Evolutionary conservation across 35 echinoderm and acorn worm genomes (phyloP).

Genomic region (Acanthaster planci): DNA sequence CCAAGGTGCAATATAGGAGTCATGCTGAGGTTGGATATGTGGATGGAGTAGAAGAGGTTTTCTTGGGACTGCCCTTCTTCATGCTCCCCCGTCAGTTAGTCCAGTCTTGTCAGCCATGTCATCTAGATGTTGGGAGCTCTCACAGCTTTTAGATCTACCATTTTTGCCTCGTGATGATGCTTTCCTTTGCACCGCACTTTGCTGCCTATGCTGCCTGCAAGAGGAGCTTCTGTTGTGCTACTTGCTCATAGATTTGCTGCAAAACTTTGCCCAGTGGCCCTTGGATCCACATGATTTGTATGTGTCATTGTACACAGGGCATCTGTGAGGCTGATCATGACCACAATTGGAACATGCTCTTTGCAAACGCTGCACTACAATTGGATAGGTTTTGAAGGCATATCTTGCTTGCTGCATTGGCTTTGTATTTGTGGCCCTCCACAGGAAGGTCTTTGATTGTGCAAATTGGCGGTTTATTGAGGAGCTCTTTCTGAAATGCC

Average conservation of each 20-base stretch:
- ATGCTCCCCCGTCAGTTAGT: slow-evolving; percentile 2
- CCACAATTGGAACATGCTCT: too few relatives aligned
- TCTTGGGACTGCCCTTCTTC: not conserved
- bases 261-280: too few relatives aligned
- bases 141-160: not conserved
- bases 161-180: not conserved
- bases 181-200: not conserved
- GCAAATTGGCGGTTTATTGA: slow-evolving; percentile 27
- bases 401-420: slow-evolving; percentile 15
- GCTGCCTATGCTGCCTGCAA: not conserved
- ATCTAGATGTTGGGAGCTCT: not conserved
- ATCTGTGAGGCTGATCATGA: too few relatives aligned
- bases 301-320: too few relatives aligned
- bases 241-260: too few relatives aligned
- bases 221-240: not conserved
- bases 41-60: not conserved
- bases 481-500: slow-evolving; percentile 38
- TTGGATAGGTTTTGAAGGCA: slow-evolving; percentile 26
- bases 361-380: too few relatives aligned
- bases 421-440: slow-evolving; percentile 53
- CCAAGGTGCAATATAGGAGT: not conserved
- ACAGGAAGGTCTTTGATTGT: not conserved
- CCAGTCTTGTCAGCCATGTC: slow-evolving; percentile 20
- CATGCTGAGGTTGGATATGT: not conserved
- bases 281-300: too few relatives aligned